A percentile compares a stretch with the other conserved stretches of the same genome.
These are phyloP conservation scores for Cerceris ruficornis DNA, from an alignment of 2,888 invertebrate genomes.

Conservation along the genomic window DNA sequence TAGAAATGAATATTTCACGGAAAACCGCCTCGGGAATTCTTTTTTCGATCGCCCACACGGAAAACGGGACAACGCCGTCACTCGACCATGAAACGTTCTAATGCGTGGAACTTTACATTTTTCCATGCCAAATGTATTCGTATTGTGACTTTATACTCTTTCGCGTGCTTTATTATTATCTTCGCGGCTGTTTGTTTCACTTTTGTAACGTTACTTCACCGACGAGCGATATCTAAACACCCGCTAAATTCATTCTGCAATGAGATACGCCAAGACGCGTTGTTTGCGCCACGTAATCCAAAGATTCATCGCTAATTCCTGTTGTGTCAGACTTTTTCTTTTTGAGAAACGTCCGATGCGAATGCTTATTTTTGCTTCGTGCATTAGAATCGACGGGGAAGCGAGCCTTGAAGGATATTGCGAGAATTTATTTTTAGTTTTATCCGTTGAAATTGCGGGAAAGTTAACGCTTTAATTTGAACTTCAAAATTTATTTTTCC, in stretches of 20 bases:
- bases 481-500: no score
- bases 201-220: background rate
- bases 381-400: no score
- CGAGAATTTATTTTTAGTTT: no score
- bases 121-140: background rate
- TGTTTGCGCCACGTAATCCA: background rate
- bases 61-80: background rate
- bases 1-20: conserved; percentile 3
- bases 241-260: background rate
- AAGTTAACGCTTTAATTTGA: no score
- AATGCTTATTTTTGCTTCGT: no score
- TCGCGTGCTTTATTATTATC: background rate
- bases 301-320: no score
- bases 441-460: no score
- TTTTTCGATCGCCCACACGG: background rate
- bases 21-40: background rate
- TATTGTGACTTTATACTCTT: background rate
- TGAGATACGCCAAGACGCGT: background rate
- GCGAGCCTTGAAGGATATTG: no score
- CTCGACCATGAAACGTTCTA: background rate
- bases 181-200: background rate
- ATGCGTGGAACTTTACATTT: no score
- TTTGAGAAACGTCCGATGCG: no score
- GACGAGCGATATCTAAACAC: background rate
- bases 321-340: no score